Percentiles rank a stretch among this genome's conserved stretches.
Conservation (phyloP, 2,888 invertebrate genomes). For the Augochlorella aurata region DNA sequence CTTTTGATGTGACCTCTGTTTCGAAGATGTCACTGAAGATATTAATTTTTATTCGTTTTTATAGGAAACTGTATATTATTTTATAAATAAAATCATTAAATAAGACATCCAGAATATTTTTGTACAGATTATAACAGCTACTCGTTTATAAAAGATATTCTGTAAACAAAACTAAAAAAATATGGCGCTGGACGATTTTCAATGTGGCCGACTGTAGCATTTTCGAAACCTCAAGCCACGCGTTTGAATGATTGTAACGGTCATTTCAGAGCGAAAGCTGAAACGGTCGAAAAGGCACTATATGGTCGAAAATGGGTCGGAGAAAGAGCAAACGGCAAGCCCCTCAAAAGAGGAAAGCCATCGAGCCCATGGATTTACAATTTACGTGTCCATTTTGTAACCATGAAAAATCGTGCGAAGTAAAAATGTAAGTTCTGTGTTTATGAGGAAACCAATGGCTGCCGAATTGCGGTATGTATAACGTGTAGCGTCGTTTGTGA, state of each 20-base stretch:
- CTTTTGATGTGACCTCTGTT: too few relatives aligned
- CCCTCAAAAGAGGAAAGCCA: constrained; percentile 93
- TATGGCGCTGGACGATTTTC: too few relatives aligned
- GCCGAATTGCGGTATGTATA: too few relatives aligned
- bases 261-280: not conserved
- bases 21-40: too few relatives aligned
- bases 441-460: not conserved
- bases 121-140: too few relatives aligned
- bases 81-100: too few relatives aligned
- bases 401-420: constrained; percentile 98
- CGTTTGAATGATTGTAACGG: not conserved
- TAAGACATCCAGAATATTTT: too few relatives aligned
- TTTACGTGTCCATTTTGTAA: constrained; percentile 99
- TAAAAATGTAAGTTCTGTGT: constrained; percentile 92
- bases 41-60: too few relatives aligned
- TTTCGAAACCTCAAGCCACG: not conserved
- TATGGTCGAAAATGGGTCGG: constrained; percentile 89
- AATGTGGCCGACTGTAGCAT: not conserved
- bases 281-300: not conserved
- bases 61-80: too few relatives aligned
- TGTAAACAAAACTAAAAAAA: too few relatives aligned
- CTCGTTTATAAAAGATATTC: too few relatives aligned
- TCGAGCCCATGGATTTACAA: constrained; percentile 94
- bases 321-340: constrained; percentile 97
- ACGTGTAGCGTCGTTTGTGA: constrained; percentile 9